Evolutionary conservation across 2,797 vertebrate genomes (phyloP).

Genomic region (Cynodonichthys magdalenae): DNA sequence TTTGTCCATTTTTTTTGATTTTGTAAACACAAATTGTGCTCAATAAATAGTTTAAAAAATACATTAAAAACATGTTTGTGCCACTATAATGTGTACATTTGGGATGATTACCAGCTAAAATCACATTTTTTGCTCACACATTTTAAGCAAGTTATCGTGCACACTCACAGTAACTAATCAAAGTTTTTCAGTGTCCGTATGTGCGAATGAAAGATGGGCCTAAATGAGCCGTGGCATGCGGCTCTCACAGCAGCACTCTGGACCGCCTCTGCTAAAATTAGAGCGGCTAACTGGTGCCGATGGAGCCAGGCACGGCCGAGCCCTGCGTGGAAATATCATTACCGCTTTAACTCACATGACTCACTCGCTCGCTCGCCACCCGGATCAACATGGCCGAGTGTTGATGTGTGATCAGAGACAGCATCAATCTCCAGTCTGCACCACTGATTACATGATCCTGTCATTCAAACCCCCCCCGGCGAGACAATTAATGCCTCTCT

Average conservation of each 20-base stretch:
- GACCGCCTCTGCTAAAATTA: conserved; percentile 78
- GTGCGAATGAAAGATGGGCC: conserved; percentile 71
- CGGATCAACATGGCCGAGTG: conserved; percentile 33
- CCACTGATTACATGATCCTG: conserved; percentile 18
- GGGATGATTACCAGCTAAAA: too few species aligned
- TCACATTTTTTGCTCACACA: not conserved
- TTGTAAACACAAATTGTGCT: too few species aligned
- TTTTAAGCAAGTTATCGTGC: not conserved
- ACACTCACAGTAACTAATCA: conserved; percentile 18
- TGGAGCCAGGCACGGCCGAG: conserved; percentile 61
- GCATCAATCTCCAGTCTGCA: conserved; percentile 10
- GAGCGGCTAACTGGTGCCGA: conserved; percentile 72
- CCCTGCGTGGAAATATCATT: conserved; percentile 72
- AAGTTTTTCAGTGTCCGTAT: conserved; percentile 34
- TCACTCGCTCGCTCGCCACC: conserved; percentile 47
- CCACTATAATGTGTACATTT: too few species aligned
- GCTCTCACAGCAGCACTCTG: conserved; percentile 59
- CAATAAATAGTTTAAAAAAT: too few species aligned
- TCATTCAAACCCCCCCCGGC: conserved; percentile 2
- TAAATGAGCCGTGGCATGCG: conserved; percentile 74
- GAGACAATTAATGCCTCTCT: conserved; percentile 31
- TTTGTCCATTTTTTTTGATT: too few species aligned
- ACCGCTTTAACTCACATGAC: conserved; percentile 62
- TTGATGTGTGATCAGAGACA: conserved; percentile 25
- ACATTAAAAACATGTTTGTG: too few species aligned